phyloP scores from a whole-genome alignment of 1,140 invertebrate genomes.

The Meloidogyne exigua region DNA sequence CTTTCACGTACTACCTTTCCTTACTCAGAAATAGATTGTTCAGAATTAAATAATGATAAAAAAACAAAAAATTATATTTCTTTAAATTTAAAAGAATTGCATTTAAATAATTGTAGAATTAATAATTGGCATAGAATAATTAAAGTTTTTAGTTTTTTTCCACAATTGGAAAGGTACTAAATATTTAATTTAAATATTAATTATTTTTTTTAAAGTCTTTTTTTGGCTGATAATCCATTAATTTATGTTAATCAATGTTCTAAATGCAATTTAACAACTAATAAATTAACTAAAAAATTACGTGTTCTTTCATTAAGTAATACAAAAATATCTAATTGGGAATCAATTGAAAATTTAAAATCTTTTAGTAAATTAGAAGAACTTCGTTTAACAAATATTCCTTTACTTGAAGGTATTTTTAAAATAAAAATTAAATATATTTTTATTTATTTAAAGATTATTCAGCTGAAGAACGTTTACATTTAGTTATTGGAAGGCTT shows the following conservation, averaged over 20 bases:
- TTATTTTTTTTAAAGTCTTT: not conserved
- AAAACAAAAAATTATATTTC: slow-evolving; percentile 8
- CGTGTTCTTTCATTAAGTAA: slow-evolving; percentile 18
- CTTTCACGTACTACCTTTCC: slow-evolving; percentile 11
- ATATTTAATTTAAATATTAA: too few species aligned
- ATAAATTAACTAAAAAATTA: slow-evolving; percentile 7
- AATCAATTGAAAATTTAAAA: slow-evolving; percentile 33
- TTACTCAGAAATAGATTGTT: not conserved
- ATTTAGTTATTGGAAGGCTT: slow-evolving; percentile 33
- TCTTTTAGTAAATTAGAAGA: slow-evolving; percentile 25
- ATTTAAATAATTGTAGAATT: slow-evolving; percentile 36
- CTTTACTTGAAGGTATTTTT: slow-evolving; percentile 19
- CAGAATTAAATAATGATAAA: not conserved
- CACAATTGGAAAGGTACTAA: slow-evolving; percentile 18
- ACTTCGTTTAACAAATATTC: slow-evolving; percentile 21
- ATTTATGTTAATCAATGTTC: not conserved
- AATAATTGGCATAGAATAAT: slow-evolving; percentile 30
- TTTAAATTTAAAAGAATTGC: slow-evolving; percentile 16
- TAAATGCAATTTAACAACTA: slow-evolving; percentile 6
- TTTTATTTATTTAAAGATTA: slow-evolving; percentile 3
- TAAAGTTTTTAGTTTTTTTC: slow-evolving; percentile 1
- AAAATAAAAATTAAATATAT: slow-evolving; percentile 21
- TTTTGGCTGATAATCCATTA: slow-evolving; percentile 16
- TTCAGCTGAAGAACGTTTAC: not conserved
- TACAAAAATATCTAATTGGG: slow-evolving; percentile 22